A percentile compares a stretch with the other conserved stretches of the same genome.
phyloP scores from a whole-genome alignment of 2,113 vertebrate genomes.

The Odontophorus gujanensis region DNA sequence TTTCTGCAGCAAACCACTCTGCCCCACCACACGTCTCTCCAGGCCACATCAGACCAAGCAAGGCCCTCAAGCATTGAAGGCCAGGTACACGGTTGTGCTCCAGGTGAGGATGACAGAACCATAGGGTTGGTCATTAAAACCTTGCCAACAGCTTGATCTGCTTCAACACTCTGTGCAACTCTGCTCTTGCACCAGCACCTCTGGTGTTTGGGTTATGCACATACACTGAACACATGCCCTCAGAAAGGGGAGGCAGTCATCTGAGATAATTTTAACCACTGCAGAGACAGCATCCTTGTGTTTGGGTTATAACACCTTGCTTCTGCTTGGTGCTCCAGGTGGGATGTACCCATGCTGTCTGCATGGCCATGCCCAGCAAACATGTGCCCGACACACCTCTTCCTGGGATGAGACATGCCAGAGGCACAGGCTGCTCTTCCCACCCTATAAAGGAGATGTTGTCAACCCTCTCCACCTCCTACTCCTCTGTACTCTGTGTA shows the following conservation, averaged over 20 bases:
- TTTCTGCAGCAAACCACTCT: neutral
- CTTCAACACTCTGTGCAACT: neutral
- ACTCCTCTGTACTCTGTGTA: accelerated
- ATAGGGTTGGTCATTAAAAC: neutral
- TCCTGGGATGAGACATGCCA: neutral
- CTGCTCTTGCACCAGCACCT: neutral
- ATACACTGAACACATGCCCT: neutral
- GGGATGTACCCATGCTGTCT: neutral
- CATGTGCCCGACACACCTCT: neutral
- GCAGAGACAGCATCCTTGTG: neutral
- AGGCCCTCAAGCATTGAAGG: neutral
- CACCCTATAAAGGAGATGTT: neutral
- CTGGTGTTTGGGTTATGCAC: neutral
- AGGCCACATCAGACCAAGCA: neutral
- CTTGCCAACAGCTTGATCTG: neutral
- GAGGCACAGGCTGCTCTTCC: neutral
- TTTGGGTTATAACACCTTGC: neutral
- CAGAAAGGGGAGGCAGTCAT: neutral
- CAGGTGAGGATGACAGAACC: neutral
- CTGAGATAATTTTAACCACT: neutral
- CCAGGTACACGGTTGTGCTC: neutral
- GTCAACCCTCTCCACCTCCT: neutral
- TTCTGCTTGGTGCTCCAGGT: neutral
- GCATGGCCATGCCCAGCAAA: neutral
- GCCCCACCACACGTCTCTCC: neutral